Evolutionary conservation across 2,797 vertebrate species (phyloP), one percentile per base, ranked within the genome.

Genomic region (Lepus oiostolus): DNA sequence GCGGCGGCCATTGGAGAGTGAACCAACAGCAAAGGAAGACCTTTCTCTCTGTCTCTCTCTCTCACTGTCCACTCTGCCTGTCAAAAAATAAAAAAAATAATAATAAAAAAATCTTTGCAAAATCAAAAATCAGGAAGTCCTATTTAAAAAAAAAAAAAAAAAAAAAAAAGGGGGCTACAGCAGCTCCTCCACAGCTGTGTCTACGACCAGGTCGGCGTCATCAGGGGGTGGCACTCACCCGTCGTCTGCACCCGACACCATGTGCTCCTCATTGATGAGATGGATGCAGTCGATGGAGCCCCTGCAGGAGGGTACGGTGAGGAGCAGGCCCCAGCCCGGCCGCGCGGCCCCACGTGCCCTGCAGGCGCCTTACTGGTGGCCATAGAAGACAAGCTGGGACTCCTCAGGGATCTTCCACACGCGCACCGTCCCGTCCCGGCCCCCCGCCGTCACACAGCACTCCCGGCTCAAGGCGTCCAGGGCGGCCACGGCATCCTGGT

Each of bases 371-470:
- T 98, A 99, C 99, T 99, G 99, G 67, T 99, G 99, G 50, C 99
- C 99, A 0, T 98, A 99, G 96, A 99, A 99, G 67, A 99, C 99
- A 0, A 99, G 99, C 98, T 99, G 99, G 0, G 99, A 99, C 93
- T 99, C 99, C 97, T 99, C 99, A 0, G 99, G 98, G 32, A 99
- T 99, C 98, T 99, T 99, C 99, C 99, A 99, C 96, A 99, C 99
- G 7, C 99, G 98, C 90, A 99, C 98, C 0, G 99, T 99, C 76
- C 99, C 98, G 0, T 99, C 99, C 2, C 99, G 98, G 17, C 99
- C 99, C 0, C 99, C 99, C 0, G 99, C 98, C 0, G 99, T 99
- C 97, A 99, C 99, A 5, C 99, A 99, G 95, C 99, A 97, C 94
- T 99, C 99, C 14, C 99, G 98, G 96, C 99, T 99, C 97, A 99